Evolutionary conservation across 2,797 vertebrate genomes (phyloP), one percentile per base, ranked within the genome.

Genomic region (Oryzias dopingdopingensis): DNA sequence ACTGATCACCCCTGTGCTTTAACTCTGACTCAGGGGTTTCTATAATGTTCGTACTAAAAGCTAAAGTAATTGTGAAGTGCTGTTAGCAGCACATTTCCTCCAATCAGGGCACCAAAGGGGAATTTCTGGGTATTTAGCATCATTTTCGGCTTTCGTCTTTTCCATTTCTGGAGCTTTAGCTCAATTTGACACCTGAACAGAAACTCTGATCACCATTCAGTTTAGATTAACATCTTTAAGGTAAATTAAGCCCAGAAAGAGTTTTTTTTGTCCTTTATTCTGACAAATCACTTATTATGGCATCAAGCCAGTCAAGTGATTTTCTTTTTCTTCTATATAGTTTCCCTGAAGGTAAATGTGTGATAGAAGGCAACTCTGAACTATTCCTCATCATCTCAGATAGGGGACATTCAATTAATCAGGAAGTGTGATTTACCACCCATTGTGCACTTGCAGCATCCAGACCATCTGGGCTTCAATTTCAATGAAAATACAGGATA

Each of bases 371-470:
- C 26, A 26, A 26, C 26, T 26, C 26, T 26, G 42, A 76, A 73
- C 20, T 22, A 22, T 3, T 22, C 3, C 20, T 29, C 26, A 2
- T 29, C 26, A 29, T 29, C 7, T 29, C 7, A 29, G 26, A 29
- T 26, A 26, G 24, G 24, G 24, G 4, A 37, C 15, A 67, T 71
- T 18, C 13, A 24, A 56, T 65, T 57, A 55, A 70, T 32, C 20
- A 14, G n/a, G 50, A 56, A 72, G 57, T 68, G 75, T 24, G 61
- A 69, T 77, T 62, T 22, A 26, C 53, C 47, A 64, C 72, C 65
- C 56, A 56, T 73, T 18, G 54, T 42, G 58, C 62, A 71, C 59
- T 59, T 62, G 60, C 6, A 26, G 49, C 14, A 18, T 52, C 52
- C 56, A 18, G 18, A 73, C 67, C 40, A 42, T 51, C 32, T 2